Conservation (phyloP, 2,797 vertebrate genomes). For the Enteromius thamalakanensis region DNA sequence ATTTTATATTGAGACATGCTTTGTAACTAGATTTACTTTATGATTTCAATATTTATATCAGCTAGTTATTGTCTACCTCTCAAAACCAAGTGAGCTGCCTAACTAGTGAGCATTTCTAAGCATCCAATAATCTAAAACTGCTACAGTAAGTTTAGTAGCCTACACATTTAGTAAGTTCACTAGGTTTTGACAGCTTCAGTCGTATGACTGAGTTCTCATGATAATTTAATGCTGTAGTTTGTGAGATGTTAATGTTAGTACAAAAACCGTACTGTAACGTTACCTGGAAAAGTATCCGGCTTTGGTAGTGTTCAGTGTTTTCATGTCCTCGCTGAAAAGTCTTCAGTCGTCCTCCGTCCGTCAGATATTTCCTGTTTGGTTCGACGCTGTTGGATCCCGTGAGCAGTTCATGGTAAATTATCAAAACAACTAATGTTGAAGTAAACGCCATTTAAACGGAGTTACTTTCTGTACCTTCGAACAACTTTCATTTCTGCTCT, state of each 20-base stretch:
- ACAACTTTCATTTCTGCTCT: not conserved
- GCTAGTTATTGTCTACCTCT: not conserved
- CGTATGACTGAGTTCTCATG: not conserved
- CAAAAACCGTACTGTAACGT: not conserved
- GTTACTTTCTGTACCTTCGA: too few species aligned
- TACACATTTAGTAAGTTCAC: not conserved
- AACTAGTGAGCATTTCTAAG: not conserved
- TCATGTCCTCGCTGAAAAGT: not conserved
- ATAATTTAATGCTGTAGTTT: not conserved
- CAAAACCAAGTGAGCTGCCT: not conserved
- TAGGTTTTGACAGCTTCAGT: not conserved
- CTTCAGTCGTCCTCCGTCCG: not conserved
- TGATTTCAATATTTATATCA: not conserved
- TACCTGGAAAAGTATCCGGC: slow-evolving; percentile 35
- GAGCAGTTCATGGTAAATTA: slow-evolving; percentile 16
- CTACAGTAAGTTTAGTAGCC: not conserved
- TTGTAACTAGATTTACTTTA: not conserved
- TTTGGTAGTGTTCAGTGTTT: not conserved
- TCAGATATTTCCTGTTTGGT: not conserved
- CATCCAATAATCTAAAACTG: not conserved
- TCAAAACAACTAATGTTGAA: not conserved
- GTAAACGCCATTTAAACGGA: slow-evolving; percentile 20
- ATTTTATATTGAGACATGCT: not conserved
- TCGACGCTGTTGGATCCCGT: not conserved
- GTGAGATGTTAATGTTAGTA: not conserved